These are phyloP conservation scores for Trididemnum nubilum DNA, from an alignment of 23 tunicate species.

Conservation along the genomic window DNA sequence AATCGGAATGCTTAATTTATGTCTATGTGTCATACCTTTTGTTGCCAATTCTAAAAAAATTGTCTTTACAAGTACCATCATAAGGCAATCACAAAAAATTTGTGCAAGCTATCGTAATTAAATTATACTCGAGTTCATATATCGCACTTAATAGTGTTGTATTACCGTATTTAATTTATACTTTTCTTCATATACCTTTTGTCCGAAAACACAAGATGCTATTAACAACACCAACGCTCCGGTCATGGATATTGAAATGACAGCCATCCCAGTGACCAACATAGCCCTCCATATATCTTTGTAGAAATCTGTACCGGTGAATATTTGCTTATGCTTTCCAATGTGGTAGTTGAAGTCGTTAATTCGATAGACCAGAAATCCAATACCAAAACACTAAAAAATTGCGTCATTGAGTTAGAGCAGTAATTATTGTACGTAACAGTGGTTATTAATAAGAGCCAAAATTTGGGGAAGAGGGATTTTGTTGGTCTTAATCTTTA, in stretches of 20 bases:
- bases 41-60: no score
- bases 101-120: no score
- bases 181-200: slow-evolving; percentile 67
- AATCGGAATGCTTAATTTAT: no score
- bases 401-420: no score
- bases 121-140: no score
- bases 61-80: no score
- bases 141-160: no score
- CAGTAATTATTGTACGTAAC: not conserved
- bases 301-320: slow-evolving; percentile 31
- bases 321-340: slow-evolving; percentile 32
- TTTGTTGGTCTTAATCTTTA: no score
- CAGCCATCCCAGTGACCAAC: slow-evolving; percentile 51
- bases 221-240: slow-evolving; percentile 64
- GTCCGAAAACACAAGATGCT: slow-evolving; percentile 94
- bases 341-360: slow-evolving; percentile 43
- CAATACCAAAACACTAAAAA: slow-evolving; percentile 79
- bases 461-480: no score
- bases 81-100: no score
- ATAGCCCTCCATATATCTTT: slow-evolving; percentile 69
- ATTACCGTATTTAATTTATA: no score
- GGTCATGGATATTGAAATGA: slow-evolving; percentile 44
- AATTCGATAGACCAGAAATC: slow-evolving; percentile 64
- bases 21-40: no score
- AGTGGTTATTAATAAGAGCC: not conserved